A percentile compares a stretch with the other conserved stretches of the same genome.
These are phyloP conservation scores for Malacoctenus gilli DNA, from an alignment of 2,797 vertebrate species.

Conservation along the genomic window DNA sequence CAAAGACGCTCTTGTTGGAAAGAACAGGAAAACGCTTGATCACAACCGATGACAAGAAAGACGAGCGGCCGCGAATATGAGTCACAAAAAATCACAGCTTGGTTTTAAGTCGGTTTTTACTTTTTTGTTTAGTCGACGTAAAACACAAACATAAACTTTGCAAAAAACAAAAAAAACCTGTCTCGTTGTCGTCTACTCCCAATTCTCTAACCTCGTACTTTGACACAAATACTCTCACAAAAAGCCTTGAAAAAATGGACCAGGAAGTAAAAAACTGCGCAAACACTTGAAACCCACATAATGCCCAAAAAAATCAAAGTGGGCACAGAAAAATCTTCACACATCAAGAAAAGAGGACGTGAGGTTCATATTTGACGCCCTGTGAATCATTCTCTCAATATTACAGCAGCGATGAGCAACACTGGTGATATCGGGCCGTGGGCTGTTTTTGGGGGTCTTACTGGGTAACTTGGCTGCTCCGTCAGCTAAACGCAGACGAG, in stretches of 20 bases:
- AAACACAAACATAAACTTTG: too few relatives aligned
- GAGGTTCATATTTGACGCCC: too few relatives aligned
- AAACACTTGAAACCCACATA: constrained; percentile 6
- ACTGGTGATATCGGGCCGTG: constrained; percentile 23
- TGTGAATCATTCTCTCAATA: constrained; percentile 3
- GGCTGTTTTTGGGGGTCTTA: constrained; percentile 22
- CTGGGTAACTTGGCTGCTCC: constrained; percentile 4
- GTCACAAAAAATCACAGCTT: too few relatives aligned
- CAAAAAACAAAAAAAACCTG: too few relatives aligned
- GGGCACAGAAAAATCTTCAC: not conserved
- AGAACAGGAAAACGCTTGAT: too few relatives aligned
- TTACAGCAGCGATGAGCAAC: not conserved
- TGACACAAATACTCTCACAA: constrained; percentile 7
- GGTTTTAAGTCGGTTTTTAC: too few relatives aligned
- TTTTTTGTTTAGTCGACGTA: too few relatives aligned
- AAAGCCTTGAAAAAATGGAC: constrained; percentile 59
- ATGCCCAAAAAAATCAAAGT: constrained; percentile 5
- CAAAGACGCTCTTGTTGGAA: constrained; percentile 11
- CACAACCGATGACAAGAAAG: too few relatives aligned
- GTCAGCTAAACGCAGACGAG: constrained; percentile 26
- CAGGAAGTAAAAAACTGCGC: constrained; percentile 50
- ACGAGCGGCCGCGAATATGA: too few relatives aligned
- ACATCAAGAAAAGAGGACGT: too few relatives aligned
- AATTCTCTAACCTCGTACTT: constrained; percentile 22
- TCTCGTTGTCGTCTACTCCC: too few relatives aligned